Conservation (phyloP, 2,888 invertebrate species). For the Lasioglossum oenotherae region DNA sequence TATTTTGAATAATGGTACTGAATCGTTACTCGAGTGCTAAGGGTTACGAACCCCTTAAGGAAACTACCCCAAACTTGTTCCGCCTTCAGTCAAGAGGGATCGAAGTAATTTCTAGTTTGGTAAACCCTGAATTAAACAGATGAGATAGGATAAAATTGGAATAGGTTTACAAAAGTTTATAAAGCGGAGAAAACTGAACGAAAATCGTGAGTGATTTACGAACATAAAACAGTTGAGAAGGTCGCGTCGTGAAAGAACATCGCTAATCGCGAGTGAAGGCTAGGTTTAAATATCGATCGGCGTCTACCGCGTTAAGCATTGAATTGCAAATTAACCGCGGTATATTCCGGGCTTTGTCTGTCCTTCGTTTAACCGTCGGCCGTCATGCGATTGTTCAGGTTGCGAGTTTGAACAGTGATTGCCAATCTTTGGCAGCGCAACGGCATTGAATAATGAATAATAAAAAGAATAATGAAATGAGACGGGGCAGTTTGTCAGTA, state of each 20-base stretch:
- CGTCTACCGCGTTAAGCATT: conserved; percentile 50
- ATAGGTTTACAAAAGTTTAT: background rate
- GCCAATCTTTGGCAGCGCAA: background rate
- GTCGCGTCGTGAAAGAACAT: background rate
- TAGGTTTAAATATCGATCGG: conserved; percentile 65
- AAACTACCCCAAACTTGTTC: background rate
- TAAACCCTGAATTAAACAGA: background rate
- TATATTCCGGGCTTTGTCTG: conserved; percentile 14
- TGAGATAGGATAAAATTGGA: background rate
- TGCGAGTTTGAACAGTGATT: background rate
- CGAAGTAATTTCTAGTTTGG: background rate
- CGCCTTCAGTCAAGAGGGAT: background rate
- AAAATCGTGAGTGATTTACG: background rate
- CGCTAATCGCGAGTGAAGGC: conserved; percentile 33
- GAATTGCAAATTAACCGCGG: conserved; percentile 62
- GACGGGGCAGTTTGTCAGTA: background rate
- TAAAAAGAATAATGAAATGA: background rate
- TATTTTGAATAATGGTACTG: too few relatives aligned
- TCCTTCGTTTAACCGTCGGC: conserved; percentile 10
- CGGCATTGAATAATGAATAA: background rate
- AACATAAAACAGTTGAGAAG: background rate
- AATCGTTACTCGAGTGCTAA: too few relatives aligned
- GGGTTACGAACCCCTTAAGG: too few relatives aligned
- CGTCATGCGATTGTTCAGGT: background rate
- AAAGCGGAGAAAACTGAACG: background rate